phyloP scores from a whole-genome alignment of 23 tunicate genomes.

The Ascidia mentula region DNA sequence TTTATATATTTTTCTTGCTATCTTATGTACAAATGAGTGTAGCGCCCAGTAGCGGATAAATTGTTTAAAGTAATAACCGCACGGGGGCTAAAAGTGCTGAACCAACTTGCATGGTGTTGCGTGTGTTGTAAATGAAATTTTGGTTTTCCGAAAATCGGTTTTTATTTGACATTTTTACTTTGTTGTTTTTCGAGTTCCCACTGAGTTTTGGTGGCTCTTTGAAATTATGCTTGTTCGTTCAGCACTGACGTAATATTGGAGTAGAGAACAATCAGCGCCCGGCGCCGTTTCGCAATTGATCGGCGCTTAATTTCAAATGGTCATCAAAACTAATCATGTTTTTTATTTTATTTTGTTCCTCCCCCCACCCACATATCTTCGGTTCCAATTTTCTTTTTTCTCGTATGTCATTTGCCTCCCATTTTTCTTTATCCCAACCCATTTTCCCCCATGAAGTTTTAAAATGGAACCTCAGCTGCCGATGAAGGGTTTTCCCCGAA shows the following conservation, averaged over 20 bases:
- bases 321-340: constrained; percentile 23
- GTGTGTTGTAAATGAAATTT: not conserved
- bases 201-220: constrained; percentile 55
- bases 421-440: not conserved
- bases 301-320: constrained; percentile 5
- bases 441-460: not conserved
- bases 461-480: constrained; percentile 32
- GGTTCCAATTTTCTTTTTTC: not conserved
- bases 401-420: not conserved
- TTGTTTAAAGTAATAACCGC: not conserved
- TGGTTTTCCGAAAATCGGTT: not conserved
- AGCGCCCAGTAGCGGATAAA: not conserved
- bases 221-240: constrained; percentile 10
- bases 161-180: not conserved
- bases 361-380: constrained; percentile 13
- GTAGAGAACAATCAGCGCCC: not conserved
- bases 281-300: not conserved
- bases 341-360: constrained; percentile 15
- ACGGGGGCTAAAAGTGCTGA: constrained; percentile 8
- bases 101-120: not conserved
- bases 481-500: constrained; percentile 48
- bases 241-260: not conserved
- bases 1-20: no score
- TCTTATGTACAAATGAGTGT: no score
- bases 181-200: not conserved